A percentile compares a stretch with the other conserved stretches of the same genome.
phyloP scores from a whole-genome alignment of 2,797 vertebrate genomes.

The Glyptemys insculpta region DNA sequence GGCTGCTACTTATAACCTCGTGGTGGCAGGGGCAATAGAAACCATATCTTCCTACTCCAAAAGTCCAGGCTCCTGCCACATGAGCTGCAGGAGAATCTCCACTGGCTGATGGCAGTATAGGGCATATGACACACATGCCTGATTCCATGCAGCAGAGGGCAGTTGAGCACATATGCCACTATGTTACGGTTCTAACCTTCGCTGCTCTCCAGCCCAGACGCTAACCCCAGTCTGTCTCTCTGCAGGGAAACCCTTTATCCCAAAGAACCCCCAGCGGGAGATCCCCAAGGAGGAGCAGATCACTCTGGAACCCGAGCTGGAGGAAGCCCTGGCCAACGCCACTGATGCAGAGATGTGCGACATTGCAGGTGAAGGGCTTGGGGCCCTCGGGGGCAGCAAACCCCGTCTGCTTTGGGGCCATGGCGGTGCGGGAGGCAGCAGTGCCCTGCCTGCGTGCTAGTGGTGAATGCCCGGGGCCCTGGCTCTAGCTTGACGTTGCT shows the following conservation, averaged over 20 bases:
- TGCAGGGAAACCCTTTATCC: slow-evolving; percentile 91
- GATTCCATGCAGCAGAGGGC: background rate
- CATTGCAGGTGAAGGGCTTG: slow-evolving; percentile 88
- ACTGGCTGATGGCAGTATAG: background rate
- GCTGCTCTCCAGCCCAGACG: background rate
- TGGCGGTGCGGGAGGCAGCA: accelerated
- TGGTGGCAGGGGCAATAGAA: background rate
- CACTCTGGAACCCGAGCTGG: slow-evolving; percentile 93
- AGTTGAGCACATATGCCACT: background rate
- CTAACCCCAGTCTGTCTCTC: background rate
- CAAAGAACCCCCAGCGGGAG: slow-evolving; percentile 84
- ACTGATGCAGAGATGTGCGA: slow-evolving; percentile 98
- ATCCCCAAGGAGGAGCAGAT: slow-evolving; percentile 90
- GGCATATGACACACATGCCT: background rate
- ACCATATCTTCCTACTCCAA: background rate
- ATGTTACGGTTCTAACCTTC: background rate
- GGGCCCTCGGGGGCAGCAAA: background rate
- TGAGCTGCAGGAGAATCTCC: background rate
- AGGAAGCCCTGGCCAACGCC: slow-evolving; percentile 93
- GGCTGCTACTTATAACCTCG: background rate
- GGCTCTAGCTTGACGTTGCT: background rate
- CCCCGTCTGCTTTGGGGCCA: background rate
- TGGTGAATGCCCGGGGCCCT: background rate
- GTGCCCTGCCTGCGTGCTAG: background rate
- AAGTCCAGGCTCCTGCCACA: background rate